Percentiles rank a stretch among this genome's conserved stretches.
phyloP scores from a whole-genome alignment of 1,140 invertebrate genomes.

The Penaeus indicus region DNA sequence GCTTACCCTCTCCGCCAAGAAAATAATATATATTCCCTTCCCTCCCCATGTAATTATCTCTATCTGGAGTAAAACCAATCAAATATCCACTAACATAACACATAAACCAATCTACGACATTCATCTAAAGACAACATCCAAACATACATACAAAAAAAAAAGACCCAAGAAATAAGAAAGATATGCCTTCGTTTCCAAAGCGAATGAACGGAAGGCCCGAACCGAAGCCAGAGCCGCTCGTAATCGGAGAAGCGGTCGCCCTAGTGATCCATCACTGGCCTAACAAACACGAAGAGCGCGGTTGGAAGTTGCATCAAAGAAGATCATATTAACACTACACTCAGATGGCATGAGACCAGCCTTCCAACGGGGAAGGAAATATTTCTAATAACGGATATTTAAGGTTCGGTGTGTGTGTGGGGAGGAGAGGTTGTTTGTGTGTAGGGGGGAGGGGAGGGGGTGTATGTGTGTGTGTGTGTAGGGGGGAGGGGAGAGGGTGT shows the following conservation, averaged over 20 bases:
- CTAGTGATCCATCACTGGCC: slow-evolving; percentile 54
- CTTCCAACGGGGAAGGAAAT: neutral
- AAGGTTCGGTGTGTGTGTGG: too few relatives aligned
- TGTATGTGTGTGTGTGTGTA: too few relatives aligned
- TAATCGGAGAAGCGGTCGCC: slow-evolving; percentile 28
- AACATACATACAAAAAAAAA: too few relatives aligned
- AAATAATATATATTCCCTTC: neutral
- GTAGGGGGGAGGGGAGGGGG: too few relatives aligned
- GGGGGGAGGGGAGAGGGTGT: too few relatives aligned
- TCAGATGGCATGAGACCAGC: slow-evolving; percentile 39
- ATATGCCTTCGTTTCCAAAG: neutral
- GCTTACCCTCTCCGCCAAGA: neutral
- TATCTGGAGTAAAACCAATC: too few relatives aligned
- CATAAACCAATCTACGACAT: too few relatives aligned
- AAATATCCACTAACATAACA: too few relatives aligned
- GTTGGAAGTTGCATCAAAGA: slow-evolving; percentile 63
- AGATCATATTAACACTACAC: slow-evolving; percentile 62
- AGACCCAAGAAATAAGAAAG: neutral
- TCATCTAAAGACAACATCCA: too few relatives aligned
- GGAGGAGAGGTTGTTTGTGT: too few relatives aligned
- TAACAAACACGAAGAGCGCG: slow-evolving; percentile 59
- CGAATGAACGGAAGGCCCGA: neutral
- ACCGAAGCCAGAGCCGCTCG: neutral
- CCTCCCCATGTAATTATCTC: neutral
- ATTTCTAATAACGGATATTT: too few relatives aligned